Percentiles rank a stretch among this genome's conserved stretches.
phyloP scores from a whole-genome alignment of 2,888 invertebrate genomes.

The Tetrapedia diversipes region DNA sequence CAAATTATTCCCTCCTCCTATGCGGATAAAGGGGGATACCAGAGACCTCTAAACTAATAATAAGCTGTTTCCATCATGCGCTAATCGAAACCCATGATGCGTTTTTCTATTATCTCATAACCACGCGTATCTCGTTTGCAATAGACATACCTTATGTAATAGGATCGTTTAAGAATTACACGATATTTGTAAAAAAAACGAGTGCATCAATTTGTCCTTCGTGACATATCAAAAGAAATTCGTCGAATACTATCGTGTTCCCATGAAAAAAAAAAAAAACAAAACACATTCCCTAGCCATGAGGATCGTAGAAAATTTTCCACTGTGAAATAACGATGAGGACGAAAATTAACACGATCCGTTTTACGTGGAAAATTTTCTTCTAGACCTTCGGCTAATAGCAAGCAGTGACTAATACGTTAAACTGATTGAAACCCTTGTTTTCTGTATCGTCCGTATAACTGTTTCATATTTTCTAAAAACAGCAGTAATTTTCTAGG shows the following conservation, averaged over 20 bases:
- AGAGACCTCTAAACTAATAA: constrained; percentile 3
- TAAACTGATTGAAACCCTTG: no score
- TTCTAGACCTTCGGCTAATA: no score
- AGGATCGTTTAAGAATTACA: neutral
- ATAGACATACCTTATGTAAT: constrained; percentile 20
- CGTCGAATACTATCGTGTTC: constrained; percentile 4
- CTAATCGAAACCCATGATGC: neutral
- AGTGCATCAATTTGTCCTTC: neutral
- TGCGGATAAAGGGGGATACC: neutral
- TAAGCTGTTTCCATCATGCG: neutral
- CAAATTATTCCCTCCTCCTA: neutral
- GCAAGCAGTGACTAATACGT: no score
- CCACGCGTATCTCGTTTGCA: neutral
- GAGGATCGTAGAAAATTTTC: constrained; percentile 16
- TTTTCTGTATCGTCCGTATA: no score
- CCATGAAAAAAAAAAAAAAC: neutral
- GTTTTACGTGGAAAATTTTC: no score
- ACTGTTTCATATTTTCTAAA: no score
- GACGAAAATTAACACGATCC: no score
- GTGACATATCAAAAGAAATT: neutral
- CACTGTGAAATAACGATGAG: constrained; percentile 21
- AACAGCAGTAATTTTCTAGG: no score
- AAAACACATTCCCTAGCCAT: neutral
- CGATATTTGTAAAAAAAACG: neutral
- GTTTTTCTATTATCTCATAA: constrained; percentile 5